Evolutionary conservation across 2,113 vertebrate genomes (phyloP), one percentile per base, ranked within the genome.

Genomic region (Forbesichthys papilliferus): DNA sequence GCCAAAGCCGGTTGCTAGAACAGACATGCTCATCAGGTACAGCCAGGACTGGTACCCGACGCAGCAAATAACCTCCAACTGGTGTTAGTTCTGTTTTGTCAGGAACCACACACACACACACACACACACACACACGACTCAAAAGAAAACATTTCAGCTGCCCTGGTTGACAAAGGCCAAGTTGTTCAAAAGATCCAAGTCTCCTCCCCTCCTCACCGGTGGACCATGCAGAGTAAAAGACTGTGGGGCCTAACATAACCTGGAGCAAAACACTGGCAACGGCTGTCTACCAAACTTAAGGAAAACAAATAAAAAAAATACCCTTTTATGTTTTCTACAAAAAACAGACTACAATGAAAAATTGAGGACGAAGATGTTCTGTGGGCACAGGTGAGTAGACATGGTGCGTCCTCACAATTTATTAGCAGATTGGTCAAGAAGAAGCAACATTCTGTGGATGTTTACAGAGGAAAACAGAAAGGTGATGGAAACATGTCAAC

Each of bases 381-480:
- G 74, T 78, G 79, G 71, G 61, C 73, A 84, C 66, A 48, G 72
- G 76, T 81, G 85, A 88, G 77, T 47, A 69, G 79, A 87, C 86
- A 66, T 75, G 68, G 87, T 73, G 47, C 53, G 79, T 79, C 80
- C 87, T 88, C 86, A 87, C 80, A 59, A 82, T 91, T 91, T 91
- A 90, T 90, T 90, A 74, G 83, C 83, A 88, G 84, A 87, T 88
- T 91, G 88, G 86, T 91, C 88, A 81, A 78, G 71, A 64, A 74
- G 61, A 69, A 64, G 78, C 67, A 75, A 78, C 71, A 78, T 77
- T 47, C 55, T 81, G 74, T 49, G 79, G 14, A 34, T 3, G 54
- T 78, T 84, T 88, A 88, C 86, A 89, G 78, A 85, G 71, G 85
- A 64, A 66, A n/a, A 75, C 49, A 63, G 66, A 63, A 34, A 69